Evolutionary conservation across 2,888 invertebrate genomes (phyloP).

Genomic region (Drosophila putrida): DNA sequence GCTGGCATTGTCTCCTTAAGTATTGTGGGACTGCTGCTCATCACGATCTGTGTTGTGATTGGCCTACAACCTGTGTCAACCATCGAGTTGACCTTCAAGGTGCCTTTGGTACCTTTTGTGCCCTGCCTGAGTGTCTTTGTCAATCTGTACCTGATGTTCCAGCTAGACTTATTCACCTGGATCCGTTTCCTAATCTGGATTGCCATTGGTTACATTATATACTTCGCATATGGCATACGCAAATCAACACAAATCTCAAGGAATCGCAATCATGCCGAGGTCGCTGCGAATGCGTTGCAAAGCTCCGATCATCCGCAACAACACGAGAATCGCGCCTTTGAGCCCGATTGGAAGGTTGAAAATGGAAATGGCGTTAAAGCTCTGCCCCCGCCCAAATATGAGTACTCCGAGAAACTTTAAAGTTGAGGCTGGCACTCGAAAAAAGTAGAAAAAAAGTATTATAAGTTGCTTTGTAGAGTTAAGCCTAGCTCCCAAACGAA

Average conservation of each 20-base stretch:
- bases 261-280: constrained; percentile 82
- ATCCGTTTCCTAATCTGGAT: constrained; percentile 95
- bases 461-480: constrained; percentile 44
- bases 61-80: constrained; percentile 89
- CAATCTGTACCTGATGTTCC: constrained; percentile 96
- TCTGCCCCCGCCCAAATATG: constrained; percentile 17
- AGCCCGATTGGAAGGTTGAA: constrained; percentile 81
- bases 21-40: constrained; percentile 86
- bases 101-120: constrained; percentile 93
- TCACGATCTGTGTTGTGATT: constrained; percentile 88
- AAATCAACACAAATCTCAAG: constrained; percentile 88
- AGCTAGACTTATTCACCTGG: constrained; percentile 94
- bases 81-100: constrained; percentile 90
- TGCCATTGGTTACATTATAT: constrained; percentile 92
- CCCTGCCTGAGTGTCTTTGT: constrained; percentile 94
- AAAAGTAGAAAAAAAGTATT: constrained; percentile 41
- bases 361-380: constrained; percentile 56
- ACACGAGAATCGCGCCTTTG: constrained; percentile 77
- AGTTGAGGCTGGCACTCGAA: background rate
- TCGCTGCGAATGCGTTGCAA: constrained; percentile 56
- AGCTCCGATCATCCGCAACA: constrained; percentile 46
- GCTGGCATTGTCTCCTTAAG: constrained; percentile 85
- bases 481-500: constrained; percentile 5
- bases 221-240: constrained; percentile 93
- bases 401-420: constrained; percentile 68